Evolutionary conservation across 2,888 invertebrate species (phyloP).

Genomic region (Caenorhabditis parvicauda): DNA sequence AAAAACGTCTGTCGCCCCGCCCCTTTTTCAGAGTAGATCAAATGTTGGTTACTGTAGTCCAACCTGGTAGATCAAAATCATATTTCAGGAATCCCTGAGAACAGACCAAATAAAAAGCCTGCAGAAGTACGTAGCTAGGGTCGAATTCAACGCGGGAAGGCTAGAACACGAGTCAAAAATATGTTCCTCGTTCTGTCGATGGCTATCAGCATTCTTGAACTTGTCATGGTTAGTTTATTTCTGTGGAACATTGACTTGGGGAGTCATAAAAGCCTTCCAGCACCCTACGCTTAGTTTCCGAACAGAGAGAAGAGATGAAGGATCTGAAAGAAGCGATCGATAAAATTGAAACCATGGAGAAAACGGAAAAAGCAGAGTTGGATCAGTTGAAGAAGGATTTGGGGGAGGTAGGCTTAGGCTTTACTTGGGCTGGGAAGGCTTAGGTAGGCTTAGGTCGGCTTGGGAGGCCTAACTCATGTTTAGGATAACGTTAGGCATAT

Average conservation of each 20-base stretch:
- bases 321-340: slow-evolving; percentile 14
- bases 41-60: too few species aligned
- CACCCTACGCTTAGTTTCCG: slow-evolving; percentile 14
- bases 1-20: too few species aligned
- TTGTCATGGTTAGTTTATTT: slow-evolving; percentile 10
- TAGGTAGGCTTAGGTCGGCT: too few species aligned
- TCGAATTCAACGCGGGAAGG: slow-evolving; percentile 36
- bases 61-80: too few species aligned
- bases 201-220: slow-evolving; percentile 21
- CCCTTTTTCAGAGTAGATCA: too few species aligned
- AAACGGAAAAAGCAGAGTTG: slow-evolving; percentile 10
- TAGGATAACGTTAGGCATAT: too few species aligned
- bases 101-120: slow-evolving; percentile 28
- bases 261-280: too few species aligned
- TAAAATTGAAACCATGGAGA: slow-evolving; percentile 7
- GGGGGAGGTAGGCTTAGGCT: slow-evolving; percentile 12
- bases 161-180: slow-evolving; percentile 28
- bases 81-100: slow-evolving; percentile 21
- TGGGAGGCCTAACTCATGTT: too few species aligned
- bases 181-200: slow-evolving; percentile 16
- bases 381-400: slow-evolving; percentile 14
- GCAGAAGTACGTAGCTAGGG: slow-evolving; percentile 33
- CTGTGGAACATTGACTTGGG: neutral
- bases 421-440: too few species aligned
- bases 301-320: slow-evolving; percentile 22